phyloP scores from a whole-genome alignment of 2,888 invertebrate species.

The Gibbula magus region DNA sequence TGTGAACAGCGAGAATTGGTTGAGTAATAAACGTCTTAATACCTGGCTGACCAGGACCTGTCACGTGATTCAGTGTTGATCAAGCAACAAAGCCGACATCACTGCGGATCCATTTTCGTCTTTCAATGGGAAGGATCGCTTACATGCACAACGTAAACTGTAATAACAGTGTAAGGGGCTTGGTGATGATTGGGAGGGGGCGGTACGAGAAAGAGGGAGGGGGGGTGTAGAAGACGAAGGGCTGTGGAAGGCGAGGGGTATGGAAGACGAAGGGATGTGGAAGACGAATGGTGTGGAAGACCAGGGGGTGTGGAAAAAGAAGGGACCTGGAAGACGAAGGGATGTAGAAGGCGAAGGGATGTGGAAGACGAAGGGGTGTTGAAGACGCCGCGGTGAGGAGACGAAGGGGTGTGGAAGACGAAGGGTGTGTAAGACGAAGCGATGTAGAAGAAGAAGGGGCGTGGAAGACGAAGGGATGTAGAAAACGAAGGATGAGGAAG shows the following conservation, averaged over 20 bases:
- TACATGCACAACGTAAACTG: too few relatives aligned
- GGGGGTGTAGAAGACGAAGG: neutral
- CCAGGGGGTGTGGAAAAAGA: neutral
- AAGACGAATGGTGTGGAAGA: neutral
- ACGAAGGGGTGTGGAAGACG: neutral
- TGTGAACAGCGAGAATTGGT: too few relatives aligned
- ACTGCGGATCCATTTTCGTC: too few relatives aligned
- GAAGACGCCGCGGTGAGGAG: neutral
- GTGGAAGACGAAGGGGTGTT: neutral
- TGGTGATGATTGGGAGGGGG: neutral
- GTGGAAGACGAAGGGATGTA: neutral
- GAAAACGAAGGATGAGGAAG: too few relatives aligned
- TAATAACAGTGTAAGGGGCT: neutral
- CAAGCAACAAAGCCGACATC: too few relatives aligned
- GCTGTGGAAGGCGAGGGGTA: neutral
- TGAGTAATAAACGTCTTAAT: too few relatives aligned
- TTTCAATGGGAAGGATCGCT: too few relatives aligned
- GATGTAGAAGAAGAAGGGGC: neutral
- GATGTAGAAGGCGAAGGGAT: neutral
- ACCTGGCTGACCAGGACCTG: too few relatives aligned
- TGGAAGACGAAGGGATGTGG: neutral
- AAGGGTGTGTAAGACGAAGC: neutral
- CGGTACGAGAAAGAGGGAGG: neutral
- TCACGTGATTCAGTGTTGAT: too few relatives aligned
- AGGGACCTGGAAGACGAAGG: neutral